Percentiles rank a stretch among this genome's conserved stretches.
Conservation (phyloP, 2,797 vertebrate species). For the Enteromius viviparus region DNA sequence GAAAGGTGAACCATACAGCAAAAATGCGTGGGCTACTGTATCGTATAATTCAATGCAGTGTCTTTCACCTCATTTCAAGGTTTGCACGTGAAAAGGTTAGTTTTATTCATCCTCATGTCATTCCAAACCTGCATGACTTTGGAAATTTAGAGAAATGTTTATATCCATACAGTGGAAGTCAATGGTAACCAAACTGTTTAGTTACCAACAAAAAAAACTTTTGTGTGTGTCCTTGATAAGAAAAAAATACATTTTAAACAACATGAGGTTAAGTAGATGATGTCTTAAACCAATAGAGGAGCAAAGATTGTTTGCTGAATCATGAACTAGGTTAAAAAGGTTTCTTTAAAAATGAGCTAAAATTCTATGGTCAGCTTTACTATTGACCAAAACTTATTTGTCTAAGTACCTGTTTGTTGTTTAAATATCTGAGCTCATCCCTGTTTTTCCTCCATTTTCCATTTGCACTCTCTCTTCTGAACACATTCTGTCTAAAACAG, state of each 20-base stretch:
- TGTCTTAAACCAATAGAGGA: neutral
- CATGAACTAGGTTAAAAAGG: neutral
- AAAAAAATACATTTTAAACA: neutral
- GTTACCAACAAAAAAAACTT: neutral
- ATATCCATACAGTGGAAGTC: neutral
- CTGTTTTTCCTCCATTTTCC: conserved; percentile 33
- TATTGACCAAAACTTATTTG: too few relatives aligned
- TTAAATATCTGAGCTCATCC: neutral
- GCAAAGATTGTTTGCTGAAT: neutral
- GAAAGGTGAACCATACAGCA: neutral
- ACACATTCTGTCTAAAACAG: conserved; percentile 51
- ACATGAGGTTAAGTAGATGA: neutral
- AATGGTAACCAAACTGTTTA: neutral
- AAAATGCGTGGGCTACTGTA: neutral
- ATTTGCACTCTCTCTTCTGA: conserved; percentile 29
- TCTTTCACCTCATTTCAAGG: too few relatives aligned
- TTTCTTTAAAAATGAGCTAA: neutral
- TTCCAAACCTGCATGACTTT: neutral
- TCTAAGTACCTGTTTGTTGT: neutral
- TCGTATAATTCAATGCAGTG: neutral
- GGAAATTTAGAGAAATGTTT: neutral
- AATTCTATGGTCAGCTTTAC: neutral
- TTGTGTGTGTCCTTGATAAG: neutral
- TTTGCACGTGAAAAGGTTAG: too few relatives aligned
- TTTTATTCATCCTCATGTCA: neutral